Evolutionary conservation across 2,113 vertebrate genomes (phyloP), one percentile per base, ranked within the genome.

Genomic region (Uropsilus gracilis): DNA sequence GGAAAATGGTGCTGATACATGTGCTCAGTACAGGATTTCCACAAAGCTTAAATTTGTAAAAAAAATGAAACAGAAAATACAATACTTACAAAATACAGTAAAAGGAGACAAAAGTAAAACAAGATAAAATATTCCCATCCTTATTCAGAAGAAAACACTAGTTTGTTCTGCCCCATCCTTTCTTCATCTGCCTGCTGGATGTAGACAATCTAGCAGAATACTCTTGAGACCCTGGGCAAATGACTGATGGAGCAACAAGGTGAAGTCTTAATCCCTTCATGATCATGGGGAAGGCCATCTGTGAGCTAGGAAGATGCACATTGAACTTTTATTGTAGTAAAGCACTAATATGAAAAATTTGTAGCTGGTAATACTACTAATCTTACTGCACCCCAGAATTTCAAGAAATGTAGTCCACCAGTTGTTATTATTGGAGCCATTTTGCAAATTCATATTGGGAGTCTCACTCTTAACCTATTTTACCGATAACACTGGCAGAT

Each of bases 291-390:
- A 84, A 82, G 50, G 39, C 53, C 48, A 28, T 76, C 48, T 91
- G n/a, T 86, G 28, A 63, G 73, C 80, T 8, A 66, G 34, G 46
- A 80, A 80, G 53, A 83, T 63, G 59, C 6, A 42, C 46, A 37
- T 13, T 91, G 48, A 22, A 12, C n/a, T 91, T 85, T 83, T 69
- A 69, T 83, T 95, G 20, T 59, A 42, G 46, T 91, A 89, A 77
- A 32, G 34, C 34, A 83, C n/a, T 57, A 42, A 72, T 48, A 66
- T 89, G 9, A 81, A 83, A 69, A 92, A 69, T 34, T 64, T 69
- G 20, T 88, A 95, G 71, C 59, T 59, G 3, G 22, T 84, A 32
- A 26, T n/a, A 46, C 89, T 82, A 77, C n/a, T 50, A 86, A 14
- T 20, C 24, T 90, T 46, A 84, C 24, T 71, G 20, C 4, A 34